Conservation (phyloP, 2,797 vertebrate genomes). For the Bradypodion ventrale region DNA sequence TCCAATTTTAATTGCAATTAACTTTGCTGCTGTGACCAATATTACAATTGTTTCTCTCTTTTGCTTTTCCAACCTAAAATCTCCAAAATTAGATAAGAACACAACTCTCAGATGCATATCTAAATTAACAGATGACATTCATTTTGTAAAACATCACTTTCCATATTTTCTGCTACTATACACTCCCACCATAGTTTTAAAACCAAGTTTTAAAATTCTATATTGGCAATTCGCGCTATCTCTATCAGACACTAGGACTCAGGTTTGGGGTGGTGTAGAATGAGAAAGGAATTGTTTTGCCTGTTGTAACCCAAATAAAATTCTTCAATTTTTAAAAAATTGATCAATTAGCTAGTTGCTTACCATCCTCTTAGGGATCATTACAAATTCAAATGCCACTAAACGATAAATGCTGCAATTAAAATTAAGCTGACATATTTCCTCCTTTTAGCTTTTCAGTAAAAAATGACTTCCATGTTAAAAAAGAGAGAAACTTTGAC, state of each 20-base stretch:
- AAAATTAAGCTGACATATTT: not conserved
- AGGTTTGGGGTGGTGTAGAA: not conserved
- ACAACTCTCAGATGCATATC: too few relatives aligned
- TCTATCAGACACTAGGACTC: not conserved
- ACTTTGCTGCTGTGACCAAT: too few relatives aligned
- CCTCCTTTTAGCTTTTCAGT: not conserved
- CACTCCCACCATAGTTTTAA: too few relatives aligned
- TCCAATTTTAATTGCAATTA: too few relatives aligned
- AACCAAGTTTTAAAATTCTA: too few relatives aligned
- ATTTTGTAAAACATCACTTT: too few relatives aligned
- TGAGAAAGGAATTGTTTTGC: not conserved
- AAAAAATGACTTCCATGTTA: not conserved
- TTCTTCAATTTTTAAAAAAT: not conserved
- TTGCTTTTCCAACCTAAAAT: too few relatives aligned
- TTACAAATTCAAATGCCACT: accelerated
- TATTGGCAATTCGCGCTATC: not conserved
- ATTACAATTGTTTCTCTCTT: too few relatives aligned
- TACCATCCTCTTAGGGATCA: accelerated
- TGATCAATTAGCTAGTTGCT: accelerated
- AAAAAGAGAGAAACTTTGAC: not conserved
- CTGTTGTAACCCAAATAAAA: constrained; percentile 3
- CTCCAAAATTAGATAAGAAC: too few relatives aligned
- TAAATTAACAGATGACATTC: too few relatives aligned
- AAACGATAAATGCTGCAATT: accelerated
- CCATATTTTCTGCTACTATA: too few relatives aligned